Base-by-base conservation (phyloP, 1,140 invertebrate genomes). In the Bradysia coprophila region DNA sequence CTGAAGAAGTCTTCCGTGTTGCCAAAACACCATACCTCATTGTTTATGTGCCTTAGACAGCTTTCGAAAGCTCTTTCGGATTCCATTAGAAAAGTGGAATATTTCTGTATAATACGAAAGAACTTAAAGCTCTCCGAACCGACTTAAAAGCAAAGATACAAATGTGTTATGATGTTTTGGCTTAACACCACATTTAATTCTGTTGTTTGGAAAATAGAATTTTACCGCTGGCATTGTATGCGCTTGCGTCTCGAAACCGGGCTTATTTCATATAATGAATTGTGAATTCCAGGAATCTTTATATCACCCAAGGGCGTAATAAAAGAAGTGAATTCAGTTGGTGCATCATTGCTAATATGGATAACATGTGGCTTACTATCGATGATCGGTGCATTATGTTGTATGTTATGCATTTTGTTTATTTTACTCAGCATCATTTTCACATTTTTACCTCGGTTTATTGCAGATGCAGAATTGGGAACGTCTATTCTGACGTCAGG, bases 381-480 rank as follows among this genome's bases (percentile, higher is more conserved):
- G 0, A 79, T 90, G 52, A 72, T 94, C 37, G 93, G 93, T 9
- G 88, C 90, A 0, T 57, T 96, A 9, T 95, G 90, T 53, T 97
- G n/a, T n/a, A n/a, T n/a, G n/a, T n/a, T n/a, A n/a, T n/a, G n/a
- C n/a, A n/a, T n/a, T n/a, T n/a, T n/a, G n/a, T n/a, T n/a, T n/a
- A n/a, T n/a, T n/a, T n/a, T n/a, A n/a, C n/a, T n/a, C n/a, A n/a
- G n/a, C n/a, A n/a, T n/a, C n/a, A n/a, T n/a, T n/a, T n/a, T n/a
- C n/a, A n/a, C n/a, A n/a, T n/a, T n/a, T n/a, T n/a, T n/a, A n/a
- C n/a, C n/a, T n/a, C n/a, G n/a, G n/a, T n/a, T n/a, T n/a, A n/a
- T n/a, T n/a, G n/a, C n/a, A n/a, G n/a, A 97, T 62, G 90, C 93
- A 3, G 93, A 98, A 72, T 63, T 98, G 21, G 94, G 93, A 59